A percentile compares a stretch with the other conserved stretches of the same genome.
Evolutionary conservation across 2,888 invertebrate species (phyloP).

Genomic region (Lycia hirtaria): DNA sequence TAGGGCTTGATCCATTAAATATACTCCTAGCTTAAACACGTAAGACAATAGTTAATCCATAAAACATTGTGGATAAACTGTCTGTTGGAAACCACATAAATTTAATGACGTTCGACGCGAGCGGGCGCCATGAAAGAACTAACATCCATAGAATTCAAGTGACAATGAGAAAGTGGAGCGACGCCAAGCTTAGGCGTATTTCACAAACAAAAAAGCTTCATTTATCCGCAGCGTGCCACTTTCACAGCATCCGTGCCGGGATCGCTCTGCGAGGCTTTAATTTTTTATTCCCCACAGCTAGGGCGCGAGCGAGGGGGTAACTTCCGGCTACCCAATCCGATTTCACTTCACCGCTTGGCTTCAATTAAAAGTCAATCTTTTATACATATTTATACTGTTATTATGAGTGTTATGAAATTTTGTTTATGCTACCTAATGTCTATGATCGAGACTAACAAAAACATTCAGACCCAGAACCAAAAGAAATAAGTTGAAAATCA

Average conservation of each 20-base stretch:
- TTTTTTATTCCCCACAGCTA: conserved; percentile 72
- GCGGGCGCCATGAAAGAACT: conserved; percentile 69
- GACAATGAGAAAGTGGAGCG: conserved; percentile 81
- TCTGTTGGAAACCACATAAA: conserved; percentile 53
- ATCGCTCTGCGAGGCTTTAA: conserved; percentile 70
- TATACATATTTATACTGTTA: conserved; percentile 77
- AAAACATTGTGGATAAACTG: conserved; percentile 41
- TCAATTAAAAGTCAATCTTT: conserved; percentile 83
- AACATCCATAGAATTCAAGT: conserved; percentile 77
- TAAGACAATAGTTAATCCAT: too few species aligned
- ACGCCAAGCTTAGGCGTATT: conserved; percentile 78
- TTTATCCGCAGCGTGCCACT: conserved; percentile 84
- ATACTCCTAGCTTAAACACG: too few species aligned
- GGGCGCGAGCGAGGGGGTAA: conserved; percentile 57
- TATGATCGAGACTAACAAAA: too few species aligned
- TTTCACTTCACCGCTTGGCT: conserved; percentile 64
- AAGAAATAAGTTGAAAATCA: too few species aligned
- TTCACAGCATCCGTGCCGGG: conserved; percentile 83
- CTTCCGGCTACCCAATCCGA: conserved; percentile 63
- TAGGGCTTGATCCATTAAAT: too few species aligned
- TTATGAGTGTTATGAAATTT: too few species aligned
- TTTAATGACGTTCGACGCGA: conserved; percentile 66
- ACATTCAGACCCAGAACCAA: too few species aligned
- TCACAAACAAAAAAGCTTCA: conserved; percentile 82
- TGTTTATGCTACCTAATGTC: too few species aligned